These are phyloP conservation scores for Gallinago solitaria DNA, from an alignment of 2,797 vertebrate species.

Conservation along the genomic window DNA sequence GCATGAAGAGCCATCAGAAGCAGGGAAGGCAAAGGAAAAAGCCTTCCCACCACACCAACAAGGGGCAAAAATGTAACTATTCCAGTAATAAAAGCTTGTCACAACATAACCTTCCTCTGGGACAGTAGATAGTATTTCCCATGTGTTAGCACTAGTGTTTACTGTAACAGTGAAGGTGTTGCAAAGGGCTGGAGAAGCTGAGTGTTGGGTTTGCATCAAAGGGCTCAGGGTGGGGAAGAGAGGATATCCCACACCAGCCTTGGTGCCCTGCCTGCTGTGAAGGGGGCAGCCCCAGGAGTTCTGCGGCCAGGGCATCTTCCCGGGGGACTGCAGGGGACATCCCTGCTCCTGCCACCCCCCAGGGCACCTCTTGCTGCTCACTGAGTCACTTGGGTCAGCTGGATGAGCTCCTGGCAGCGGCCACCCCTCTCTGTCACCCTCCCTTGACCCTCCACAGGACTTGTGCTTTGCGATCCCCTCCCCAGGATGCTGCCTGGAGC, in stretches of 20 bases:
- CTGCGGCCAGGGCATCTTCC: neutral
- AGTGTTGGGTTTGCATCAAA: neutral
- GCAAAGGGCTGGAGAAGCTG: neutral
- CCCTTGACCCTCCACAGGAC: neutral
- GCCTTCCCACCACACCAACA: neutral
- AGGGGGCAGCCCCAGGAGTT: accelerated
- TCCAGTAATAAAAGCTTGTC: neutral
- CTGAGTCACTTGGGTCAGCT: neutral
- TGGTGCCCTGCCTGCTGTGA: neutral
- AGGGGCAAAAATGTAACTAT: neutral
- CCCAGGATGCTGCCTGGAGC: neutral
- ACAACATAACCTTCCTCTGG: neutral
- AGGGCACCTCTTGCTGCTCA: neutral
- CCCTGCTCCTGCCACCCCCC: accelerated
- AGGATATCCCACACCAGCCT: neutral
- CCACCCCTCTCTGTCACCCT: neutral
- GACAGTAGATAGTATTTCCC: neutral
- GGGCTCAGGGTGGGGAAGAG: neutral
- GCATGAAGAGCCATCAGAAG: neutral
- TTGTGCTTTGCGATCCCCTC: neutral
- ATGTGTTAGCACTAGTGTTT: neutral
- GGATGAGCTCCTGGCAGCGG: neutral
- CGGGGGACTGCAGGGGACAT: accelerated
- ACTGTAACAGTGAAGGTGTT: neutral
- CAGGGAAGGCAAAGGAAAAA: neutral